Evolutionary conservation across 2,113 vertebrate species (phyloP).

Genomic region (Calyptomena viridis): DNA sequence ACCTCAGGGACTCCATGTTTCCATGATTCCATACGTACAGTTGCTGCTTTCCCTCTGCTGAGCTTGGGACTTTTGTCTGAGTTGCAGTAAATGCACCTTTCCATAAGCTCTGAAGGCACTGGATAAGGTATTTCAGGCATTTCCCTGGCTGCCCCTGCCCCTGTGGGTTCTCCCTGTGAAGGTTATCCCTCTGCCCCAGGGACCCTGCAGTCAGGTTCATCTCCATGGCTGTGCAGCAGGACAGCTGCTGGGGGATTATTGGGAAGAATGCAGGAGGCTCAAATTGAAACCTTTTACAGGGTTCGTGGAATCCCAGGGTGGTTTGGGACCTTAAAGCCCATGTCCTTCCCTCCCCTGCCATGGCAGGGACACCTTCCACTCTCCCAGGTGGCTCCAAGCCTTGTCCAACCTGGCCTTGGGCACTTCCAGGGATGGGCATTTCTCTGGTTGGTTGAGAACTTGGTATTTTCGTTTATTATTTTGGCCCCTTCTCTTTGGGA

Average conservation of each 20-base stretch:
- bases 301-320: neutral
- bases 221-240: neutral
- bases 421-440: neutral
- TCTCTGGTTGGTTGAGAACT: neutral
- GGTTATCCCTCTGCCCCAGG: neutral
- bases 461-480: neutral
- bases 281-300: neutral
- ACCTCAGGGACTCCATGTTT: neutral
- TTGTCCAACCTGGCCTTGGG: rapidly evolving
- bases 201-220: neutral
- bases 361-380: neutral
- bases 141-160: neutral
- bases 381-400: neutral
- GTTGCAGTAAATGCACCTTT: neutral
- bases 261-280: conserved; percentile 8
- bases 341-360: neutral
- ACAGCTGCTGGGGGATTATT: neutral
- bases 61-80: neutral
- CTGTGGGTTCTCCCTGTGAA: neutral
- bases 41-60: neutral
- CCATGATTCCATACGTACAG: neutral
- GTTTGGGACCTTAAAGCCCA: neutral
- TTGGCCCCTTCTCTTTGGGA: neutral
- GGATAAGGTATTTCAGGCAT: neutral
- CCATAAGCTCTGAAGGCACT: neutral